Evolutionary conservation across 2,113 vertebrate genomes (phyloP), one percentile per base, ranked within the genome.

Genomic region (Ahaetulla prasina): DNA sequence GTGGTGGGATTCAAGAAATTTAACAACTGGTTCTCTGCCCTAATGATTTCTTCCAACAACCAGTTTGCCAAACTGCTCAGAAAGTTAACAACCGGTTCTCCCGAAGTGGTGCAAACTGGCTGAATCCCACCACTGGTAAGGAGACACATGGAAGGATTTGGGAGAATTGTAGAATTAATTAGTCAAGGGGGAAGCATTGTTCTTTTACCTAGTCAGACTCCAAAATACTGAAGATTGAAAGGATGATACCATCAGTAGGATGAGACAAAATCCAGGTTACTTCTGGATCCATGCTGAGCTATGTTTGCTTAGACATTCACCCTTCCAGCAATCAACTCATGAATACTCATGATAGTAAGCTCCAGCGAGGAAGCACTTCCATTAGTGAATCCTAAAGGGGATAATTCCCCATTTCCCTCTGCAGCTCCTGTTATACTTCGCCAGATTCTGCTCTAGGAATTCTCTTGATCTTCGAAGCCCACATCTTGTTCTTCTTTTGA

Each of bases 401-500:
- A 74, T 16, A n/a, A 35, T 35, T 16, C 63, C 63, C 14, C 63
- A 0, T 74, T 74, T 74, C 14, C 27, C 27, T 35, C 45, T 87
- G 6, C 84, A 23, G 22, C 84, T 85, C 20, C 43, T 85, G 85
- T n/a, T 50, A 25, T 87, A 27, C 11, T 23, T 87, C 2, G 1
- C 27, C 45, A 49, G 14, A 49, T 50, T 49, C 25, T 85, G 39
- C 47, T 87, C 25, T 8, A 87, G 85, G 85, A 14, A 47, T 25
- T 11, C 14, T 11, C 85, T 85, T 11, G 7, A 14, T 87, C 39
- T 87, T 52, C 18, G 11, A 16, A 87, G 49, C 7, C 4, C 0
- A 16, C 16, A 0, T 0, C 0, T 12, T 0, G 0, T 3, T 0
- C 39, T 0, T 68, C 8, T 68, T 74, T 35, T 60, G n/a, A 35